Evolutionary conservation across 37 sponge, comb jelly and placozoan species (phyloP), one percentile per base, ranked within the genome.

Genomic region (Theonella swinhoei): DNA sequence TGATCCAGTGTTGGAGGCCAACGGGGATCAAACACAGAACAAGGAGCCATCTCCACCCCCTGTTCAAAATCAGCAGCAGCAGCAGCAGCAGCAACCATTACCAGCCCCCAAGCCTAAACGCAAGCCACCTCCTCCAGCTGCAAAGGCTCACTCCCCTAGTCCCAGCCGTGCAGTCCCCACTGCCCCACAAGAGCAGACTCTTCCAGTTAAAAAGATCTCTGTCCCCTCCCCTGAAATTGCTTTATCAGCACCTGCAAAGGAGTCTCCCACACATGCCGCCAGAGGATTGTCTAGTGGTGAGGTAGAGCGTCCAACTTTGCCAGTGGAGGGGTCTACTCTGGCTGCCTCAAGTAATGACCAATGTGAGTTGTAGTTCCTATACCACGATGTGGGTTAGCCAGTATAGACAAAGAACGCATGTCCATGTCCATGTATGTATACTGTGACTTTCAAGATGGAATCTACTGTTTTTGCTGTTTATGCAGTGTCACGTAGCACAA

Each of bases 401-500:
- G n/a, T n/a, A n/a, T n/a, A n/a, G n/a, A n/a, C n/a, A n/a, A n/a
- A n/a, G n/a, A n/a, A n/a, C n/a, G n/a, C n/a, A n/a, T n/a, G n/a
- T n/a, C n/a, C n/a, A n/a, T n/a, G n/a, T n/a, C n/a, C n/a, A n/a
- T n/a, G n/a, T n/a, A n/a, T n/a, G n/a, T n/a, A n/a, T n/a, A n/a
- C n/a, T n/a, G n/a, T n/a, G n/a, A n/a, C n/a, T n/a, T n/a, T n/a
- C n/a, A n/a, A n/a, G n/a, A n/a, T n/a, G n/a, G n/a, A n/a, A n/a
- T n/a, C n/a, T n/a, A 47, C 54, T 47, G 7, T 47, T 47, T 47
- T 78, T 73, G n/a, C 60, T 20, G 37, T 29, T 68, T 4, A 23
- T 75, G 36, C 69, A 87, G 87, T 87, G 80, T 87, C 87, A 5
- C 61, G 87, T 26, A 87, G 87, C 54, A 87, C 87, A 1, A 87